A percentile compares a stretch with the other conserved stretches of the same genome.
phyloP scores from a whole-genome alignment of 2,888 invertebrate species.

The Stenotaenia linearis region DNA sequence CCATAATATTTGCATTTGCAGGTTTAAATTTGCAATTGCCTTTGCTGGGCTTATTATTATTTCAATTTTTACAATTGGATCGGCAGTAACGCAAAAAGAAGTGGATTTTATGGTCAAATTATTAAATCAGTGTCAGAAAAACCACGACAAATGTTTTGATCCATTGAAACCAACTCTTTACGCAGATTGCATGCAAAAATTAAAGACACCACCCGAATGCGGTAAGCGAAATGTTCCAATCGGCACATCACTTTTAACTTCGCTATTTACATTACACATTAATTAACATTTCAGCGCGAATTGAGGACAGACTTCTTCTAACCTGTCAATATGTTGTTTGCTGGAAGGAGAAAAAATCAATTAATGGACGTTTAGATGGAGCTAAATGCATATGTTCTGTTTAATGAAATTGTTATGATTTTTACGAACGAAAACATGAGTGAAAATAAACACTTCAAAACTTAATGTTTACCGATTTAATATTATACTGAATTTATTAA shows the following conservation, averaged over 20 bases:
- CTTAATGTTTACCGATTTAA: too few relatives aligned
- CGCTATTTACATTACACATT: neutral
- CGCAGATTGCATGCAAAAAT: neutral
- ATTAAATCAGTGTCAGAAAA: neutral
- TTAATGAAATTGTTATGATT: too few relatives aligned
- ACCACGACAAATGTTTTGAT: neutral
- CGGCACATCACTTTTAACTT: neutral
- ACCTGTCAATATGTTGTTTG: neutral
- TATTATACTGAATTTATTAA: too few relatives aligned
- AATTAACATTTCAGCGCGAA: neutral
- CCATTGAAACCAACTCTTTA: neutral
- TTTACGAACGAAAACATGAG: too few relatives aligned
- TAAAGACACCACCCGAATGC: neutral
- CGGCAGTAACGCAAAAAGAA: neutral
- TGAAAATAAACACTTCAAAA: too few relatives aligned
- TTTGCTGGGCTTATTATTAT: neutral
- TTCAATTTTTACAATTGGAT: neutral
- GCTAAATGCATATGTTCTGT: neutral
- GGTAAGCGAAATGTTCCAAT: neutral
- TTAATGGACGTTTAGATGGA: neutral
- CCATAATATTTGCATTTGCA: neutral
- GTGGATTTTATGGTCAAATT: neutral
- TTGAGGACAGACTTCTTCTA: neutral
- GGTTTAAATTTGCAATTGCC: neutral
- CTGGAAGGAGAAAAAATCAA: constrained; percentile 9